Base-by-base conservation (phyloP, 2,113 vertebrate species). In the Psittacus erithacus region DNA sequence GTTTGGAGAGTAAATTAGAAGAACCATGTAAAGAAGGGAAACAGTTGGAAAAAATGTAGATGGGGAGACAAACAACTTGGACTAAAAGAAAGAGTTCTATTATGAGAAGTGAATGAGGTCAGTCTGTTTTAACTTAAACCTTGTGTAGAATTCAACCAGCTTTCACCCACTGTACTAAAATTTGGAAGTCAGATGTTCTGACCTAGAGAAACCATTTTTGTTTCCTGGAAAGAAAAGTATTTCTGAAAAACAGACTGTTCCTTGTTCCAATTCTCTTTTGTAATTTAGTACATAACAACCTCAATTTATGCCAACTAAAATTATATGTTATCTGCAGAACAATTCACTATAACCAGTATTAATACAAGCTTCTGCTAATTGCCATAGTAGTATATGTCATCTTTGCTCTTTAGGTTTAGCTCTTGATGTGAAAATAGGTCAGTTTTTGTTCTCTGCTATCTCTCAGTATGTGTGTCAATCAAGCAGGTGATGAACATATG, bases 381-480 rank as follows among this genome's bases (percentile, higher is more conserved):
- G 35, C 68, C 2, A 9, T 55, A 62, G 79, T 46, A 71, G 29
- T 90, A 38, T 63, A 59, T 59, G 90, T 92, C 12, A 52, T 88
- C 71, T 92, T 71, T 94, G 47, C 65, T 76, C 62, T 90, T 88
- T 52, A 80, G 27, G 41, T 75, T 92, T 22, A 39, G 13, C 59
- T 90, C 41, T 63, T 65, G 25, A 59, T 81, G 29, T 78, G 82
- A 93, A 92, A 93, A 84, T 52, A 92, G 50, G 46, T 90, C 39
- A 20, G 47, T 9, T 90, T 82, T 93, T 82, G 52, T 81, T 92
- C 82, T 83, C 76, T 82, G 39, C 68, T 81, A 10, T 82, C 53
- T 94, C 27, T 83, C 82, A 76, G 65, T 46, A 23, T 82, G 60
- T 41, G 10, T 95, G 90, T 92, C 92, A 92, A 68, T 96, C 95